These are phyloP conservation scores for Harpagifer antarcticus DNA, from an alignment of 2,797 vertebrate genomes.

Conservation along the genomic window DNA sequence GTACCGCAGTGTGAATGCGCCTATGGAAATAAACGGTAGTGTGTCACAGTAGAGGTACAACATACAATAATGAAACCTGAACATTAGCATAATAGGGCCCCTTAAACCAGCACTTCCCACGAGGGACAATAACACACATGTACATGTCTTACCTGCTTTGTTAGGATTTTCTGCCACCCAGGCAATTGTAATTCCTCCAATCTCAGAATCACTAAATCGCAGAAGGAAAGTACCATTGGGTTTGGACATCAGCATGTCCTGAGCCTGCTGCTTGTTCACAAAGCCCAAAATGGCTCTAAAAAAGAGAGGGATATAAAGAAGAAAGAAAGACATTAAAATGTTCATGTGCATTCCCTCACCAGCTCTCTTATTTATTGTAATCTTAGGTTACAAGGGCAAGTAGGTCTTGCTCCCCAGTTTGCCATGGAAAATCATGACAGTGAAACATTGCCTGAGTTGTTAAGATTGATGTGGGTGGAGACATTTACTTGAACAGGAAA, in stretches of 20 bases:
- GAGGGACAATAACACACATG: background rate
- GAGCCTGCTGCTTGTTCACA: constrained; percentile 98
- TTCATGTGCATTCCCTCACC: background rate
- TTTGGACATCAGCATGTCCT: constrained; percentile 97
- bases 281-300: constrained; percentile 95
- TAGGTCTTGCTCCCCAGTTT: constrained; percentile 16
- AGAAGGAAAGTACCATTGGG: constrained; percentile 97
- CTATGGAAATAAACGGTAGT: too few relatives aligned
- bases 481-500: constrained; percentile 21
- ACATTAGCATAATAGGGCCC: too few relatives aligned
- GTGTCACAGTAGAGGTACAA: too few relatives aligned
- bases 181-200: constrained; percentile 97
- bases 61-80: too few relatives aligned
- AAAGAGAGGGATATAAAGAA: background rate
- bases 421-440: constrained; percentile 49
- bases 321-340: constrained; percentile 2
- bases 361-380: background rate
- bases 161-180: constrained; percentile 93
- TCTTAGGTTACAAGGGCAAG: constrained; percentile 9
- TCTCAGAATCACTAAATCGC: constrained; percentile 97
- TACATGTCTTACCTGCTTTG: constrained; percentile 82
- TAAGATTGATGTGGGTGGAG: constrained; percentile 15
- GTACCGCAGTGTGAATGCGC: too few relatives aligned
- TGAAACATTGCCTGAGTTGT: constrained; percentile 16
- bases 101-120: background rate